phyloP scores from a whole-genome alignment of 2,888 invertebrate genomes.

The Andrena camellia region DNA sequence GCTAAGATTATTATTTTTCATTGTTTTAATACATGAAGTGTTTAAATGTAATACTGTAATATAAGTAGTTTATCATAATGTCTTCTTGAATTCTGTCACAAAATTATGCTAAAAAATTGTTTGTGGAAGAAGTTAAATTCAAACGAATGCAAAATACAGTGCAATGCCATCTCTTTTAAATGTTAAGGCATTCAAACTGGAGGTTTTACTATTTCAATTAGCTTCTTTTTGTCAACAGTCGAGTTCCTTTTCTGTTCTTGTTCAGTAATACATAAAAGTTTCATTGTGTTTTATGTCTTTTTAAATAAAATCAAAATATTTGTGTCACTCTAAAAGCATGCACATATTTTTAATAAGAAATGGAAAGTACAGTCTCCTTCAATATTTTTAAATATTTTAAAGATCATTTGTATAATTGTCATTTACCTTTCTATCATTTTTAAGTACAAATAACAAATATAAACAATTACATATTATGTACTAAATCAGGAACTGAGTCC shows the following conservation, averaged over 20 bases:
- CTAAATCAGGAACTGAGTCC: too few relatives aligned
- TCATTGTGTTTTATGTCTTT: too few relatives aligned
- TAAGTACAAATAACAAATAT: background rate
- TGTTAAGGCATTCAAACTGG: background rate
- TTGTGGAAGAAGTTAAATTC: background rate
- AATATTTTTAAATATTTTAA: too few relatives aligned
- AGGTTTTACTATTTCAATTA: background rate
- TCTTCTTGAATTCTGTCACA: too few relatives aligned
- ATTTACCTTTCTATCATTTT: background rate
- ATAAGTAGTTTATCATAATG: background rate
- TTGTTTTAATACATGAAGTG: background rate
- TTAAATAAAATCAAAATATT: too few relatives aligned
- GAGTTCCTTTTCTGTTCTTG: too few relatives aligned
- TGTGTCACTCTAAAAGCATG: too few relatives aligned
- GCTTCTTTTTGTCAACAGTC: too few relatives aligned
- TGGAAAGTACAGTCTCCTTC: too few relatives aligned
- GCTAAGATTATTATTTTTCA: background rate
- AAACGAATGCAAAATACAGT: background rate
- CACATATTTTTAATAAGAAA: too few relatives aligned
- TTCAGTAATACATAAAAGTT: too few relatives aligned
- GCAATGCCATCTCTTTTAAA: background rate
- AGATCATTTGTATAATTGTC: too few relatives aligned
- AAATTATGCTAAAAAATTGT: background rate
- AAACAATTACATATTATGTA: background rate
- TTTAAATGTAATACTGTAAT: background rate